phyloP scores from a whole-genome alignment of 1,140 invertebrate genomes.

The Megathymus violae region DNA sequence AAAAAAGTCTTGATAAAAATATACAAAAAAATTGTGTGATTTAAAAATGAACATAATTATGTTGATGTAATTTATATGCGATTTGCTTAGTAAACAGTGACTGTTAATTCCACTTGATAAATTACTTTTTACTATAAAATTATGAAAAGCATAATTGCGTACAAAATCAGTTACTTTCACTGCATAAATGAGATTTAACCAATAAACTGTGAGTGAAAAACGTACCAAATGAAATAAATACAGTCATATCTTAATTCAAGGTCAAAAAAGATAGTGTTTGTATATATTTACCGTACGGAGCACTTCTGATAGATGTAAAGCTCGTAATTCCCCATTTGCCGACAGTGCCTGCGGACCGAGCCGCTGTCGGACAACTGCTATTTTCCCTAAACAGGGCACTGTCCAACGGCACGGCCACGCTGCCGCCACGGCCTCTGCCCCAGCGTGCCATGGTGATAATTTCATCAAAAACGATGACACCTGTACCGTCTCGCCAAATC shows the following conservation, averaged over 20 bases:
- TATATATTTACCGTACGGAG: conserved; percentile 86
- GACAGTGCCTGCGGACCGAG: conserved; percentile 94
- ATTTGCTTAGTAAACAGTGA: too few species aligned
- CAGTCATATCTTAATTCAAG: conserved; percentile 43
- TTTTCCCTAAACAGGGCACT: conserved; percentile 91
- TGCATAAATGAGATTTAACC: conserved; percentile 12
- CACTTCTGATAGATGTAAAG: conserved; percentile 94
- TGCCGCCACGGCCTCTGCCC: conserved; percentile 85
- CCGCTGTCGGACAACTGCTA: conserved; percentile 93
- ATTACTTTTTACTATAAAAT: neutral
- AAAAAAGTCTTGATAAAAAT: conserved; percentile 21
- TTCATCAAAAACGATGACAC: conserved; percentile 80
- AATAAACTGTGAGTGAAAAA: conserved; percentile 8
- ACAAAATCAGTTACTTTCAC: conserved; percentile 42
- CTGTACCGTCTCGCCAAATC: conserved; percentile 66
- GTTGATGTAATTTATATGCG: too few species aligned
- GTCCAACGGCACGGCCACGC: conserved; percentile 85
- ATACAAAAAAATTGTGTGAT: conserved; percentile 20
- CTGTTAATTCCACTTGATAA: neutral
- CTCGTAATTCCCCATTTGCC: conserved; percentile 97
- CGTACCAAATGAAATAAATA: conserved; percentile 1
- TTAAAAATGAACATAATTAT: too few species aligned
- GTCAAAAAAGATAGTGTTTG: conserved; percentile 43
- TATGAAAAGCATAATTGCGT: neutral
- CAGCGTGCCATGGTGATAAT: conserved; percentile 85